phyloP scores from a whole-genome alignment of 2,888 invertebrate genomes.

The Aleiodes leptofemur region DNA sequence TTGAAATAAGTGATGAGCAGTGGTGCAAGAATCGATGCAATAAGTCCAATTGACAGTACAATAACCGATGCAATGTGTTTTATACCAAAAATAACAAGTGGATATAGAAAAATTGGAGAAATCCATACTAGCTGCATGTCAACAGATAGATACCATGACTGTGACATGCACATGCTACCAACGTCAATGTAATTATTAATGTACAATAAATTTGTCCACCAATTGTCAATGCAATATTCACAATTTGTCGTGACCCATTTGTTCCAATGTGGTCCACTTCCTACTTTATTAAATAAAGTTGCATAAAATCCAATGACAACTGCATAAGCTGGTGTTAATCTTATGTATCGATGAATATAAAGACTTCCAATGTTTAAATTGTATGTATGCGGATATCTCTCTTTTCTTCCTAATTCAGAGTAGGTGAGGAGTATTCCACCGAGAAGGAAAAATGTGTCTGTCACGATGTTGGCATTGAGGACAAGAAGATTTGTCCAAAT shows the following conservation, averaged over 20 bases:
- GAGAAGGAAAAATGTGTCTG: slow-evolving; percentile 71
- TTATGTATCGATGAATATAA: slow-evolving; percentile 75
- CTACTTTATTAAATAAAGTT: slow-evolving; percentile 76
- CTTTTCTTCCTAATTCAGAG: slow-evolving; percentile 57
- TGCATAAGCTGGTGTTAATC: slow-evolving; percentile 78
- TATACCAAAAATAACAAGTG: slow-evolving; percentile 70
- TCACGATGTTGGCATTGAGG: slow-evolving; percentile 69
- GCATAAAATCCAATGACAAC: slow-evolving; percentile 77
- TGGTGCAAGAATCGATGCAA: slow-evolving; percentile 64
- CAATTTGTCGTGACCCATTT: slow-evolving; percentile 52
- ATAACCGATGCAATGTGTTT: slow-evolving; percentile 66
- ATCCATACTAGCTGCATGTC: slow-evolving; percentile 79
- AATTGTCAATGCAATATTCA: slow-evolving; percentile 73
- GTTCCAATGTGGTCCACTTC: slow-evolving; percentile 76
- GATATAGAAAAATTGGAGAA: slow-evolving; percentile 77
- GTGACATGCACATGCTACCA: slow-evolving; percentile 77
- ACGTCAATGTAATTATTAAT: slow-evolving; percentile 76
- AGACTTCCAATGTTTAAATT: slow-evolving; percentile 79
- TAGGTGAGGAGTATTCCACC: slow-evolving; percentile 69
- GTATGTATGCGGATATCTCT: slow-evolving; percentile 52
- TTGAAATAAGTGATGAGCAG: slow-evolving; percentile 63
- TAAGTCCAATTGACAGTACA: slow-evolving; percentile 62
- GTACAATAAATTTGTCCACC: slow-evolving; percentile 77
- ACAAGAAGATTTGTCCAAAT: slow-evolving; percentile 66
- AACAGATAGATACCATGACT: slow-evolving; percentile 79